Percentiles rank a stretch among this genome's conserved stretches.
Conservation (phyloP, 2,888 invertebrate genomes). For the Monochamus alternatus region DNA sequence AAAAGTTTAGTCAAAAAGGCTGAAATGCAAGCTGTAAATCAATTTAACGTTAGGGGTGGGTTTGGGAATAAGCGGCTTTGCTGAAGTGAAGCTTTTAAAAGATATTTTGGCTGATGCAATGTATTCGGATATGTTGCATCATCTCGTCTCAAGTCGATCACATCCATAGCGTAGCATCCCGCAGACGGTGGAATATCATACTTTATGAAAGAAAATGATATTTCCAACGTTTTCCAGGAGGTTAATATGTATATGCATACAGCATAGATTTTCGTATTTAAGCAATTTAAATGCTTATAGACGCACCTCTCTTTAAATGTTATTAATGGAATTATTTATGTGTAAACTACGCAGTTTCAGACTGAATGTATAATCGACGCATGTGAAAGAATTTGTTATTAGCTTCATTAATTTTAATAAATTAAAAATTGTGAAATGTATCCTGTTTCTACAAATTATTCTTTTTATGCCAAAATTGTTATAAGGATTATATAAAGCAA, state of each 20-base stretch:
- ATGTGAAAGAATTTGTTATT: neutral
- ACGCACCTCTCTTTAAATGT: neutral
- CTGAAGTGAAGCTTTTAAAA: slow-evolving; percentile 36
- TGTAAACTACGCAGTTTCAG: neutral
- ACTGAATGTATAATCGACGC: neutral
- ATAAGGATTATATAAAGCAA: too few relatives aligned
- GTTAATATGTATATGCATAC: neutral
- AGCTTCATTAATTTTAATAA: neutral
- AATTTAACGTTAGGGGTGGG: slow-evolving; percentile 16
- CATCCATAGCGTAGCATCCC: too few relatives aligned
- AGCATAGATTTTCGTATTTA: neutral
- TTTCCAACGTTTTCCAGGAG: neutral
- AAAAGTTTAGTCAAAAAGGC: too few relatives aligned
- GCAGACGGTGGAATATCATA: too few relatives aligned
- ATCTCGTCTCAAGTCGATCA: slow-evolving; percentile 8
- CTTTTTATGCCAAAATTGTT: too few relatives aligned
- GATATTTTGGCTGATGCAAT: slow-evolving; percentile 41
- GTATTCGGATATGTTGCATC: slow-evolving; percentile 38
- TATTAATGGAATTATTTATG: neutral
- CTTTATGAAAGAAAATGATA: too few relatives aligned
- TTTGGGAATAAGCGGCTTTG: neutral
- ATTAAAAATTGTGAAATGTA: too few relatives aligned
- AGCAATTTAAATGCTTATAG: neutral
- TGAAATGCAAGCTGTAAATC: slow-evolving; percentile 33
- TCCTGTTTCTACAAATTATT: too few relatives aligned